A percentile compares a stretch with the other conserved stretches of the same genome.
Conservation (phyloP, 1,140 invertebrate species). For the Calliopsis andreniformis region DNA sequence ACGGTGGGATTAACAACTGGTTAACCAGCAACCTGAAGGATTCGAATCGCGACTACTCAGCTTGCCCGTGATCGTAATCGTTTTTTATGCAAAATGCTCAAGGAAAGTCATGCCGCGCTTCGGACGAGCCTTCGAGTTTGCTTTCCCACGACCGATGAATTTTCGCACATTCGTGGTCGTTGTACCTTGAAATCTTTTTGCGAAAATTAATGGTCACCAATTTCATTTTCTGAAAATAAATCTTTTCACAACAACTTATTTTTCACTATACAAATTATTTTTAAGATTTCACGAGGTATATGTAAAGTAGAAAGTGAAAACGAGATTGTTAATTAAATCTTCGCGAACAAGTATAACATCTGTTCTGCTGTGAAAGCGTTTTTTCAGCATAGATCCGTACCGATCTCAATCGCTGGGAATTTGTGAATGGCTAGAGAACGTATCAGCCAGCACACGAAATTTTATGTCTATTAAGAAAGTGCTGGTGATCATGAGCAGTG, state of each 20-base stretch:
- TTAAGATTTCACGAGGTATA: too few relatives aligned
- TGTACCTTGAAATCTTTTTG: too few relatives aligned
- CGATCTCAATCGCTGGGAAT: neutral
- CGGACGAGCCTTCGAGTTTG: neutral
- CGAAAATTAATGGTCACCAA: too few relatives aligned
- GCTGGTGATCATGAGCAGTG: neutral
- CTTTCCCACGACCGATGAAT: conserved; percentile 8
- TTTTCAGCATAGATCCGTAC: neutral
- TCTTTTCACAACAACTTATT: too few relatives aligned
- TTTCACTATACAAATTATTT: too few relatives aligned
- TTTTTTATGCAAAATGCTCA: neutral
- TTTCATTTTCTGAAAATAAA: too few relatives aligned
- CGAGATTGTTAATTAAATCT: too few relatives aligned
- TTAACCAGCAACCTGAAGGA: neutral
- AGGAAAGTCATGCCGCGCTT: neutral
- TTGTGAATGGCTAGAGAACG: neutral
- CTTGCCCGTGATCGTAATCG: neutral
- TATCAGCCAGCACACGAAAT: conserved; percentile 24
- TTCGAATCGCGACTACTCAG: neutral
- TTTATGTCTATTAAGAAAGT: neutral
- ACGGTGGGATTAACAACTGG: conserved; percentile 48
- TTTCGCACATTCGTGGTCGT: too few relatives aligned
- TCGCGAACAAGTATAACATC: too few relatives aligned
- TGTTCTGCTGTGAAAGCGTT: too few relatives aligned
- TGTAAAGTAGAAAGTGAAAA: too few relatives aligned